Evolutionary conservation across 2,888 invertebrate genomes (phyloP).

Genomic region (Timandra comae): DNA sequence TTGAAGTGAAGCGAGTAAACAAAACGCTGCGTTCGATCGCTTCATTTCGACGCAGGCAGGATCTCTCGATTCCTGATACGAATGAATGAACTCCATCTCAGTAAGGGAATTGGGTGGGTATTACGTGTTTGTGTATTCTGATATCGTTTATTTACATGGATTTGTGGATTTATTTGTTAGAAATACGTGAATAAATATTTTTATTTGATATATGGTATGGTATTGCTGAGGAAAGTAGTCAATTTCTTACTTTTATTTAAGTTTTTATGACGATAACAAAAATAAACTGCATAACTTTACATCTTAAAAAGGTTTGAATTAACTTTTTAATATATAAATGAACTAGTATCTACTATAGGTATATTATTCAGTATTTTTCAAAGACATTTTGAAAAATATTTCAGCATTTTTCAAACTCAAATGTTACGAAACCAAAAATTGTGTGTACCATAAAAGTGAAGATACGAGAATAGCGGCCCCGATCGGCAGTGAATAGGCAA

Average conservation of each 20-base stretch:
- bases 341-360: too few species aligned
- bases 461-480: conserved; percentile 6
- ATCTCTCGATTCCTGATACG: conserved; percentile 32
- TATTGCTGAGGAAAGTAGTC: too few species aligned
- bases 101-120: conserved; percentile 29
- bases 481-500: conserved; percentile 36
- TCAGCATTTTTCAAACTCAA: too few species aligned
- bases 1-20: conserved; percentile 42
- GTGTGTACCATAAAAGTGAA: conserved; percentile 10
- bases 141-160: neutral
- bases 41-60: conserved; percentile 36
- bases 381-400: conserved; percentile 4
- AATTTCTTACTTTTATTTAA: too few species aligned
- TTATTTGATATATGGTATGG: too few species aligned
- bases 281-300: too few species aligned
- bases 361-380: too few species aligned
- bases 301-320: too few species aligned
- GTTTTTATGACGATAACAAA: too few species aligned
- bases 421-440: too few species aligned
- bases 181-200: conserved; percentile 1
- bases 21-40: conserved; percentile 42
- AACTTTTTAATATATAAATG: too few species aligned
- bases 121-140: conserved; percentile 8
- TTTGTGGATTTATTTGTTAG: conserved; percentile 2
- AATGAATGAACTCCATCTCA: conserved; percentile 48